Evolutionary conservation across 30 jellyfish, hydroid and myxozoan species (phyloP), one percentile per base, ranked within the genome.

Genomic region (Calvadosia cruxmelitensis): DNA sequence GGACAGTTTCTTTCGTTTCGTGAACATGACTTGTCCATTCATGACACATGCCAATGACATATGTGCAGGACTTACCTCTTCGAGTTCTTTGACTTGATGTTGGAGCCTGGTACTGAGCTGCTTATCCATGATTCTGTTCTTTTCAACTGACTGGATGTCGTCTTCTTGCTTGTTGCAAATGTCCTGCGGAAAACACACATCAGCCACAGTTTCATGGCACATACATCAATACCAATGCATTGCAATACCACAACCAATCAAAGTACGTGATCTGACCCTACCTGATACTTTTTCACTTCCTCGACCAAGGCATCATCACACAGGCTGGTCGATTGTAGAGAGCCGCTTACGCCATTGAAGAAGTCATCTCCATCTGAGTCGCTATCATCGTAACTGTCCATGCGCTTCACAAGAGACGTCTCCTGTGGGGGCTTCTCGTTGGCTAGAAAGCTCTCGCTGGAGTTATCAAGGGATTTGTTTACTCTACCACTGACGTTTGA

Each of bases 221-320:
- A 49, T 32, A 27, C 31, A 5, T 66, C 0, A 13, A 1, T 53
- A 52, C 5, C 68, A 24, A n/a, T 31, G 29, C 77, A n/a, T n/a
- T 66, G 1, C 52, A 12, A 24, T 3, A 5, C 25, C 69, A 33
- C 3, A 1, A 5, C 28, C 2, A 48, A 1, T 20, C 7, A 3
- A 69, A 64, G 29, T 30, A 3, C 2, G 36, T 16, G 26, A 16
- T 10, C 2, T 3, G 51, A 20, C 42, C 86, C 16, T 1, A 82
- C 99, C 95, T 91, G 99, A 24, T 77, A 70, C 71, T 82, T 89
- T 48, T 73, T 77, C 30, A 91, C 75, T 75, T 91, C 99, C 28
- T 82, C 93, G 30, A 77, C 67, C 66, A 91, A 51, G 1, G 94
- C 95, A 34, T 82, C 95, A 2, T 73, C 52, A 66, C 82, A 82